Evolutionary conservation across 2,113 vertebrate genomes (phyloP).

Genomic region (Barnardius zonarius): DNA sequence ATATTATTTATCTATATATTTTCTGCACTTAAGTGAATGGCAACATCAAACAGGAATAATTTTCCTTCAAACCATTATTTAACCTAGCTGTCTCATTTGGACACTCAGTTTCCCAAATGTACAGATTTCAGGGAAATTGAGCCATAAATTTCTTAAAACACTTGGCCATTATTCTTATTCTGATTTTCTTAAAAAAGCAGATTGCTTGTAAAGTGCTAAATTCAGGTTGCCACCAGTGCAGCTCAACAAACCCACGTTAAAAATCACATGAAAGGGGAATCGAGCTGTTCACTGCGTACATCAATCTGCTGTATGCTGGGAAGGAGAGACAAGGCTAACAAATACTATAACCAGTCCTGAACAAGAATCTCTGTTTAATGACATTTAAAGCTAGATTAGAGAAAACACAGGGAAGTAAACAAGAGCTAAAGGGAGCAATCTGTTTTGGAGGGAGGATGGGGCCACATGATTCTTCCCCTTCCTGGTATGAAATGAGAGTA

Average conservation of each 20-base stretch:
- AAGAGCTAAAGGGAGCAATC: conserved; percentile 23
- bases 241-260: not conserved
- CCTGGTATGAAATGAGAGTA: not conserved
- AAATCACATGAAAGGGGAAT: not conserved
- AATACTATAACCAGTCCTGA: not conserved
- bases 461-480: not conserved
- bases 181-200: not conserved
- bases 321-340: not conserved
- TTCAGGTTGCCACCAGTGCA: not conserved
- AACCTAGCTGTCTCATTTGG: not conserved
- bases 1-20: not conserved
- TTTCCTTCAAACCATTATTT: not conserved
- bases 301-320: not conserved
- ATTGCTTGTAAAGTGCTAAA: not conserved
- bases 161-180: not conserved
- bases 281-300: not conserved
- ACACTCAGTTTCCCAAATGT: not conserved
- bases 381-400: conserved; percentile 26
- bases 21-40: not conserved
- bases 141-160: not conserved
- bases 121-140: not conserved
- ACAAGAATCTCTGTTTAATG: not conserved
- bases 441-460: not conserved
- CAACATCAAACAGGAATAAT: not conserved
- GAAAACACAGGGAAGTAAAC: conserved; percentile 19